Evolutionary conservation across 2,888 invertebrate genomes (phyloP).

Genomic region (Iselma pallidipennis): DNA sequence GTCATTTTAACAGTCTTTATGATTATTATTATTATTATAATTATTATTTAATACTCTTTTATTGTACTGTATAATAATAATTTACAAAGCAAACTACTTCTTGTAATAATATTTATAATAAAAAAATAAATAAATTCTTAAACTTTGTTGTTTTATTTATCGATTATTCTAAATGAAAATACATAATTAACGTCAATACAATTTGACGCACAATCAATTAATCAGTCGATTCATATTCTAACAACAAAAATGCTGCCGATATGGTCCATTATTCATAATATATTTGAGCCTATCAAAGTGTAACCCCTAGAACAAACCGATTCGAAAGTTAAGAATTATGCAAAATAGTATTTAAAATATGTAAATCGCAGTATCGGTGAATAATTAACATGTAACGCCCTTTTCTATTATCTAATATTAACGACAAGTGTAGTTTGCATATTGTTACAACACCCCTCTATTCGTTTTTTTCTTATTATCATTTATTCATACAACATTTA

Average conservation of each 20-base stretch:
- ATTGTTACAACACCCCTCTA: conserved; percentile 20
- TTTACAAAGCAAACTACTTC: conserved; percentile 1
- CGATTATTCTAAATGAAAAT: background rate
- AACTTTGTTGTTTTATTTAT: background rate
- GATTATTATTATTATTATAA: background rate
- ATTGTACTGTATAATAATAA: background rate
- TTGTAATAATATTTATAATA: conserved; percentile 1
- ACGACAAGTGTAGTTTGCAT: conserved; percentile 47
- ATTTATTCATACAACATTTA: conserved; percentile 24
- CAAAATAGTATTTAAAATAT: conserved; percentile 32
- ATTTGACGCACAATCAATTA: background rate
- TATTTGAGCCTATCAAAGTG: background rate
- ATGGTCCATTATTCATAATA: background rate
- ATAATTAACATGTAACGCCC: conserved; percentile 52
- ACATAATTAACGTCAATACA: background rate
- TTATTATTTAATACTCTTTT: background rate
- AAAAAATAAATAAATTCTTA: background rate
- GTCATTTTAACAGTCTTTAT: background rate
- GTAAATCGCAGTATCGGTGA: conserved; percentile 43
- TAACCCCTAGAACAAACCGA: conserved; percentile 2
- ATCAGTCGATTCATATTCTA: background rate
- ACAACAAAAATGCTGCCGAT: background rate
- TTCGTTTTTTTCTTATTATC: background rate
- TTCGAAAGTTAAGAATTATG: conserved; percentile 9
- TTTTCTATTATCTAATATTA: conserved; percentile 48